A percentile compares a stretch with the other conserved stretches of the same genome.
These are phyloP conservation scores for Mellilla xanthometata DNA, from an alignment of 2,888 invertebrate species.

Conservation along the genomic window DNA sequence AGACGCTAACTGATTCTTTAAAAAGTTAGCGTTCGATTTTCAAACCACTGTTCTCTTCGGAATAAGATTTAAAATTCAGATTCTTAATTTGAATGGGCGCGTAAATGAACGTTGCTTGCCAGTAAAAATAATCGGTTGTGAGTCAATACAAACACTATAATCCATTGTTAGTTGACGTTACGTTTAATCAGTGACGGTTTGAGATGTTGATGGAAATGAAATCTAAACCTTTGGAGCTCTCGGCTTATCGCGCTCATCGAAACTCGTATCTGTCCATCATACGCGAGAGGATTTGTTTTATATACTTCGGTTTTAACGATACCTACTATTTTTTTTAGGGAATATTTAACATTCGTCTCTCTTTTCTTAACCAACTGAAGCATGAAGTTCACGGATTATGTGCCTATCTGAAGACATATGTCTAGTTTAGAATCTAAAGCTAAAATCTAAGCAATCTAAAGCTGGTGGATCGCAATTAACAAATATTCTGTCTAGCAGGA, in stretches of 20 bases:
- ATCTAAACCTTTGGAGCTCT: constrained; percentile 22
- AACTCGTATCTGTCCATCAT: too few relatives aligned
- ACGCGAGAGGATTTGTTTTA: too few relatives aligned
- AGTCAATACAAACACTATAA: constrained; percentile 45
- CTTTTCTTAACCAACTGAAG: too few relatives aligned
- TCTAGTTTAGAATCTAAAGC: too few relatives aligned
- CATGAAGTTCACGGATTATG: too few relatives aligned
- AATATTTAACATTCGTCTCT: too few relatives aligned
- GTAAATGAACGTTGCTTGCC: constrained; percentile 37
- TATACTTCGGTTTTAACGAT: too few relatives aligned
- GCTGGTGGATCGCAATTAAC: too few relatives aligned
- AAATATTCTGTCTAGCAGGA: too few relatives aligned
- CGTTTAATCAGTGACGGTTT: constrained; percentile 40
- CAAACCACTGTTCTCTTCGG: constrained; percentile 32
- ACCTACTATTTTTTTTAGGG: too few relatives aligned
- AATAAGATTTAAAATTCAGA: constrained; percentile 38
- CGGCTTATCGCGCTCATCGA: constrained; percentile 1
- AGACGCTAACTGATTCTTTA: constrained; percentile 43
- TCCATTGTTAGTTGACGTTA: constrained; percentile 46
- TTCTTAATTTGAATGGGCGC: constrained; percentile 21
- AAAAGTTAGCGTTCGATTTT: constrained; percentile 35
- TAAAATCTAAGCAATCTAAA: too few relatives aligned
- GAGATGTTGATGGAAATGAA: constrained; percentile 37
- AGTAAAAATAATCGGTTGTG: constrained; percentile 42
- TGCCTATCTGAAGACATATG: too few relatives aligned